A percentile compares a stretch with the other conserved stretches of the same genome.
phyloP scores from a whole-genome alignment of 2,113 vertebrate genomes.

The Hipposideros armiger region DNA sequence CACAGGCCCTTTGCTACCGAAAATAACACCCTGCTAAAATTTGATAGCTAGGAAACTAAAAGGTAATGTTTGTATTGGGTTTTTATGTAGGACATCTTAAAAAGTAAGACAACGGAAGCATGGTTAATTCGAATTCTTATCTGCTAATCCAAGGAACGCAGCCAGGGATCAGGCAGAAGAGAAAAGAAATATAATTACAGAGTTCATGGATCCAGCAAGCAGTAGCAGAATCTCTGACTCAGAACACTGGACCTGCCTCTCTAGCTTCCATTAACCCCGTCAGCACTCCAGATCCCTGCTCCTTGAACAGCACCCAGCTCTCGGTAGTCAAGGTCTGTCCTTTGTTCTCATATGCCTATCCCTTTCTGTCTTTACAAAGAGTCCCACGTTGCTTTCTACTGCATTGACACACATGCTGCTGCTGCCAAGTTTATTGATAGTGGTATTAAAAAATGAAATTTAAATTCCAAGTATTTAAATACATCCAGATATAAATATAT shows the following conservation, averaged over 20 bases:
- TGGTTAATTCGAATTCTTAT: background rate
- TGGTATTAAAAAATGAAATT: background rate
- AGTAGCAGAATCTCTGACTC: background rate
- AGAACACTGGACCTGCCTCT: background rate
- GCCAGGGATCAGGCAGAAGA: background rate
- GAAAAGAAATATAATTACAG: background rate
- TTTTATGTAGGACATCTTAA: conserved; percentile 35
- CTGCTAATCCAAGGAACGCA: conserved; percentile 30
- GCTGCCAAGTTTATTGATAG: background rate
- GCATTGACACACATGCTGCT: background rate
- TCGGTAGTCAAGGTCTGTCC: background rate
- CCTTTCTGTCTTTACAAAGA: background rate
- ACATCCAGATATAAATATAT: background rate
- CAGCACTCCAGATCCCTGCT: background rate
- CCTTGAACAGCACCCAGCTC: background rate
- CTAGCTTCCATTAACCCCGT: background rate
- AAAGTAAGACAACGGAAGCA: conserved; percentile 27
- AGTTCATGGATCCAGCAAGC: background rate
- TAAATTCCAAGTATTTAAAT: background rate
- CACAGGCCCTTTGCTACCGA: conserved; percentile 24
- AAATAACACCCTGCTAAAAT: conserved; percentile 64
- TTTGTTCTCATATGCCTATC: background rate
- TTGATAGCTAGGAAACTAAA: background rate
- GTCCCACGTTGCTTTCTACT: background rate
- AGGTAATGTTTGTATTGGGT: background rate